Evolutionary conservation across 2,888 invertebrate species (phyloP), one percentile per base, ranked within the genome.

Genomic region (Priocnemis perturbator): DNA sequence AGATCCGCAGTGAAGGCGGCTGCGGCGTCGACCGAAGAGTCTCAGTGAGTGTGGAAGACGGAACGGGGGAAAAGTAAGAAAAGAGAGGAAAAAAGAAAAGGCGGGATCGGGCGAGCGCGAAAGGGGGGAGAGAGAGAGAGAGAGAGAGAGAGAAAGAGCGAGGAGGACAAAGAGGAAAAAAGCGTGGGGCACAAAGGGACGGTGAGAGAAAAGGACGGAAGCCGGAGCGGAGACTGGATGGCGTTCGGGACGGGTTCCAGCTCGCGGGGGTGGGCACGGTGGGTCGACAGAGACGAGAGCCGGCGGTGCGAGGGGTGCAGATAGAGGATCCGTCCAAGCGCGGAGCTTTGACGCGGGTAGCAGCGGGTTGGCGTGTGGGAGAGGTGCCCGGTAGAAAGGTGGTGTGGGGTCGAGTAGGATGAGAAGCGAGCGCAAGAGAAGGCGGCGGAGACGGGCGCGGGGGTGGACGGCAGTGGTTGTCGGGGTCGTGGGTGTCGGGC

Each of bases 291-390:
- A 26, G 26, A 26, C 26, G 26, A 26, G 26, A 26, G 26, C 5
- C 26, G 55, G 60, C 45, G 62, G 65, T 20, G 61, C 20, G 56
- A 48, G 19, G 56, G 61, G 60, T 57, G 61, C 64, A 53, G 60
- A 62, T 50, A 47, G 60, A 59, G 50, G 59, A 75, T 77, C 71
- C 76, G 74, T 79, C 80, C 77, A 73, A 76, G 73, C 71, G 78
- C 71, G 74, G 58, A 74, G 81, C 83, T 83, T 82, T 81, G 82
- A 81, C 80, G 80, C 79, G 80, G 80, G 76, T 78, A 69, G 77
- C 72, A 60, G 74, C 64, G 69, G 64, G 57, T 64, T 64, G 68
- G 63, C 61, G 66, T 69, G 61, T 56, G 60, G 60, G 52, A 64
- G 55, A 45, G 61, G 59, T 44, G 55, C 61, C 48, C 47, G 61